Evolutionary conservation across 2,797 vertebrate genomes (phyloP), one percentile per base, ranked within the genome.

Genomic region (Pangasius macronema): DNA sequence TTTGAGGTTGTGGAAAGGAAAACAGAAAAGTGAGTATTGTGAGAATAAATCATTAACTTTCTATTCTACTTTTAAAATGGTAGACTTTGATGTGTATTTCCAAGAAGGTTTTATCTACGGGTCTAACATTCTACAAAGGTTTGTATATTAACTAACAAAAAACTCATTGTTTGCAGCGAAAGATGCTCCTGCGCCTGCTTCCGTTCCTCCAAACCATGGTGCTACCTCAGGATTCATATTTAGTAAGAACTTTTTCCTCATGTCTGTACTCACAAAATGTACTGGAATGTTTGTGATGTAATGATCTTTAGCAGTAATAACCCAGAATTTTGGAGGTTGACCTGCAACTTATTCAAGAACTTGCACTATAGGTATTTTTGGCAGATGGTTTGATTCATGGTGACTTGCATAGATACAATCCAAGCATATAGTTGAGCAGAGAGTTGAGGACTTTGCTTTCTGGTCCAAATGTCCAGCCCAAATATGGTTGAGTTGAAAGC

Each of bases 1-100:
- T 88, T 87, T 96, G 67, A 95, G 89, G 91, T 93, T 96, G 89
- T 94, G 95, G 73, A 94, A 88, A 91, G 73, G 90, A 70, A 95
- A 91, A 87, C 89, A 72, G 49, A 95, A 92, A 92, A 0, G 96
- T 96, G 91, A 95, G 96, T 95, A 77, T 77, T 53, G n/a, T 20
- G n/a, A 49, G 39, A 63, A 80, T 57, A 36, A 55, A 24, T 75
- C 11, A 27, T 73, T 10, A 30, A 55, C 20, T 16, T 59, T 80
- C 22, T 36, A 5, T 59, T 42, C n/a, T 77, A 20, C 49, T 53
- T 16, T 57, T 36, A 55, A 55, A 55, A 79, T 36, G 6, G 49
- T 18, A 3, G 39, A 55, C 2, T 55, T 30, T 79, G 55, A 33
- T 57, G 76, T 30, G 13, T 53, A 33, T 33, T 53, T 30, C 5